These are phyloP conservation scores for Semnopithecus entellus DNA, from an alignment of 2,113 vertebrate species.

Conservation along the genomic window DNA sequence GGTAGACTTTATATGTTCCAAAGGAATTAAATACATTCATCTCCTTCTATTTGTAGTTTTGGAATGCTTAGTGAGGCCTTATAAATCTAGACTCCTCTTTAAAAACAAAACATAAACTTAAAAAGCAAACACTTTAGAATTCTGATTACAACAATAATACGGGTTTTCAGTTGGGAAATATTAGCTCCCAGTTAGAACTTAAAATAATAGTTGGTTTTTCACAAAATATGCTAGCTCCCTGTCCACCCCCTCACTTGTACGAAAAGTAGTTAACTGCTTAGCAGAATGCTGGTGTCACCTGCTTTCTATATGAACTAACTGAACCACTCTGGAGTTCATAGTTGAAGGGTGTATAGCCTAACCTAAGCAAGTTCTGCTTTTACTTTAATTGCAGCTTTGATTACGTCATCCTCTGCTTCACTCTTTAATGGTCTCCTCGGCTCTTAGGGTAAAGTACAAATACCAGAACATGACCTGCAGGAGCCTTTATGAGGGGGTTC, in stretches of 20 bases:
- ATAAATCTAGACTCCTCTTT: constrained; percentile 34
- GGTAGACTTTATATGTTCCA: neutral
- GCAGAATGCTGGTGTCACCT: neutral
- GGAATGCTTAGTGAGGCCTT: constrained; percentile 20
- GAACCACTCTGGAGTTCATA: neutral
- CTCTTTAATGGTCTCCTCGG: neutral
- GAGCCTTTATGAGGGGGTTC: neutral
- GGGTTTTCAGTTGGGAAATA: constrained; percentile 15
- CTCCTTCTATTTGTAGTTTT: constrained; percentile 49
- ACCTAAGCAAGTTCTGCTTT: neutral
- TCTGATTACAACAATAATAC: neutral
- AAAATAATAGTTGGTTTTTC: neutral
- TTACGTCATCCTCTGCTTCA: neutral
- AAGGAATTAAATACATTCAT: constrained; percentile 3
- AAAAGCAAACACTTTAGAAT: constrained; percentile 33
- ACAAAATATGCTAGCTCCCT: neutral
- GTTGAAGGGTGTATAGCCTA: neutral
- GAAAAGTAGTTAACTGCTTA: neutral
- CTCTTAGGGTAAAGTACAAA: neutral
- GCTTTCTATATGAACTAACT: neutral
- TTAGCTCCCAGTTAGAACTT: constrained; percentile 14
- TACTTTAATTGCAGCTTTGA: neutral
- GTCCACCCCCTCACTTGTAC: neutral
- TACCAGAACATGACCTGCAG: rapidly evolving
- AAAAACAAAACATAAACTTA: constrained; percentile 45